Base-by-base conservation (phyloP, 2,113 vertebrate species). In the Physeter macrocephalus region DNA sequence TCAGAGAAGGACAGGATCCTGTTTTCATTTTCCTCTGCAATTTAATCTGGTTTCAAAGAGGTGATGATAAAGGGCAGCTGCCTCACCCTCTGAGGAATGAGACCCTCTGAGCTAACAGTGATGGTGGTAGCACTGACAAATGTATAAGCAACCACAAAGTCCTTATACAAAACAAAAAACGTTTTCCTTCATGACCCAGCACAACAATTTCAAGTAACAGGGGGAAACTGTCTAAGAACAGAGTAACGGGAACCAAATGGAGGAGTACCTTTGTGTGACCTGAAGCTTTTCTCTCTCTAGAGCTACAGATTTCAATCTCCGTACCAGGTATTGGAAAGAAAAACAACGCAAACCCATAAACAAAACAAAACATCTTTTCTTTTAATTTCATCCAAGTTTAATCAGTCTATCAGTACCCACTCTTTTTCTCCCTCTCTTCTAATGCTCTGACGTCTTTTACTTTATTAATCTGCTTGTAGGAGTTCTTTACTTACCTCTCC, bases 211-310 rank as follows among this genome's bases (percentile, higher is more conserved):
- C 66, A 43, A 18, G 6, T 4, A 81, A 27, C 2, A 36, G 29
- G 43, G 34, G 59, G 49, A n/a, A n/a, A 62, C 0, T 11, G 11
- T 17, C 72, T 23, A 18, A 11, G 82, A 18, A 13, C 17, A 78
- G n/a, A 29, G 49, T 3, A 21, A 14, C 1, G 3, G n/a, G 9
- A 6, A 41, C 2, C 1, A 2, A 6, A 36, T 0, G 21, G 43
- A 39, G 12, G 57, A 46, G 17, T 2, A 5, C 8, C 64, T 88
- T 15, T 7, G 34, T 10, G 29, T 15, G 62, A 57, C 7, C 13
- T 1, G 11, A 52, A 1, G 34, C 31, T 64, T 23, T 21, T 69
- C 34, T 64, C 36, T 49, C 14, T 17, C 59, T 21, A 3, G 27
- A 62, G 36, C 34, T n/a, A 52, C 17, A 52, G 5, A 59, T 20